phyloP scores from a whole-genome alignment of 2,888 invertebrate species.

The Conops quadrifasciatus region DNA sequence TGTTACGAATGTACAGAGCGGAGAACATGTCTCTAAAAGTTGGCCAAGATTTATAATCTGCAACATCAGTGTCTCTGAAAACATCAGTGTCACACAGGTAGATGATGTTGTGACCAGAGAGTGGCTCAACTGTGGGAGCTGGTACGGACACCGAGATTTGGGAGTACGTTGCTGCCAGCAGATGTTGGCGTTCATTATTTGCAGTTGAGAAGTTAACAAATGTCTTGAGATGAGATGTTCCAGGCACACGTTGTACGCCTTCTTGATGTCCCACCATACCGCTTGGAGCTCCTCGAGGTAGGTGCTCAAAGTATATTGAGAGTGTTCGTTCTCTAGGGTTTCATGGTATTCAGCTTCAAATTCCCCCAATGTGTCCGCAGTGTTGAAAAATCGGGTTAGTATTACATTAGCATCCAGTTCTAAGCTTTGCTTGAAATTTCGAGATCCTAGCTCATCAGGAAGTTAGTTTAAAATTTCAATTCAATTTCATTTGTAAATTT shows the following conservation, averaged over 20 bases:
- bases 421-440: no score
- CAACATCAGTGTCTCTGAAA: no score
- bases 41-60: slow-evolving; percentile 8
- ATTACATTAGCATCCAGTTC: no score
- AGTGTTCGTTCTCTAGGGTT: background rate
- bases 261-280: background rate
- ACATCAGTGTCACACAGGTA: slow-evolving; percentile 3
- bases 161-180: background rate
- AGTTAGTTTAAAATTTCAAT: no score
- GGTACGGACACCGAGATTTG: background rate
- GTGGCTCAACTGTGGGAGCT: background rate
- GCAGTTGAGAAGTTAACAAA: background rate
- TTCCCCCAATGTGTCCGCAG: no score
- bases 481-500: no score
- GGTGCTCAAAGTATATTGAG: background rate
- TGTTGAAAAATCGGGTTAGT: no score
- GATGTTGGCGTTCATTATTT: background rate
- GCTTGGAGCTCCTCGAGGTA: background rate
- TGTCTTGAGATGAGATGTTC: no score
- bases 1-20: no score
- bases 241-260: no score
- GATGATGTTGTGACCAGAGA: background rate
- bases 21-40: background rate
- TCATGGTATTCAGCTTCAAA: no score
- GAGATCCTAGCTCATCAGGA: no score